phyloP scores from a whole-genome alignment of 1,140 invertebrate species.

The Geopemphigus sp. region DNA sequence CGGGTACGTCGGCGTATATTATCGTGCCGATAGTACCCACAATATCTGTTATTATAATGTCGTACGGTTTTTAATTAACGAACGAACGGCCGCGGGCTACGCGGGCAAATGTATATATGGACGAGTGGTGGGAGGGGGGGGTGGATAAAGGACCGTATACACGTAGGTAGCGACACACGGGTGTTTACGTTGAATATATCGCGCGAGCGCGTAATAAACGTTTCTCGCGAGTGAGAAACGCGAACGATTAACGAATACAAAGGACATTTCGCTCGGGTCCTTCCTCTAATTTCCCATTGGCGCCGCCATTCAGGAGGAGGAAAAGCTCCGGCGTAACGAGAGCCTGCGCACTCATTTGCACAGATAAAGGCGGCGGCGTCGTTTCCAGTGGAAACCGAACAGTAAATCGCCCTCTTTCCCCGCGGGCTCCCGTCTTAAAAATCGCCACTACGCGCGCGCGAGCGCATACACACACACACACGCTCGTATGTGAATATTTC shows the following conservation, averaged over 20 bases:
- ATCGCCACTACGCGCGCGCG: not conserved
- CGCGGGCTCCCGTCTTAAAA: not conserved
- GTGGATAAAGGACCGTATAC: too few relatives aligned
- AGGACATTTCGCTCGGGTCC: conserved; percentile 12
- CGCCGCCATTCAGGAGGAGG: conserved; percentile 41
- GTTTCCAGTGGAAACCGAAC: conserved; percentile 45
- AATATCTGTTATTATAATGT: not conserved
- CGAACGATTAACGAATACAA: not conserved
- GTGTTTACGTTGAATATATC: too few relatives aligned
- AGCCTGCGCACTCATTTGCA: conserved; percentile 44
- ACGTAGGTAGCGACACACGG: too few relatives aligned
- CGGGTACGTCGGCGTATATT: not conserved
- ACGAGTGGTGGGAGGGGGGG: too few relatives aligned
- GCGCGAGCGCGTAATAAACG: too few relatives aligned
- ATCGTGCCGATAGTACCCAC: too few relatives aligned
- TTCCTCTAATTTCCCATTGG: conserved; percentile 47
- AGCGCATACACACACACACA: too few relatives aligned
- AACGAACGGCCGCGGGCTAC: not conserved
- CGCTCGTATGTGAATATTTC: too few relatives aligned
- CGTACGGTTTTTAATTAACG: not conserved
- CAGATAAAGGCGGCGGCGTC: not conserved
- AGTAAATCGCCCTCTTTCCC: too few relatives aligned
- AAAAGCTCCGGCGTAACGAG: conserved; percentile 27
- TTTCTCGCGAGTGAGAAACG: too few relatives aligned
- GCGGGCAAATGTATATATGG: not conserved